Evolutionary conservation across 37 sponge, comb jelly and placozoan genomes (phyloP), one percentile per base, ranked within the genome.

Genomic region (Geodia barretti): DNA sequence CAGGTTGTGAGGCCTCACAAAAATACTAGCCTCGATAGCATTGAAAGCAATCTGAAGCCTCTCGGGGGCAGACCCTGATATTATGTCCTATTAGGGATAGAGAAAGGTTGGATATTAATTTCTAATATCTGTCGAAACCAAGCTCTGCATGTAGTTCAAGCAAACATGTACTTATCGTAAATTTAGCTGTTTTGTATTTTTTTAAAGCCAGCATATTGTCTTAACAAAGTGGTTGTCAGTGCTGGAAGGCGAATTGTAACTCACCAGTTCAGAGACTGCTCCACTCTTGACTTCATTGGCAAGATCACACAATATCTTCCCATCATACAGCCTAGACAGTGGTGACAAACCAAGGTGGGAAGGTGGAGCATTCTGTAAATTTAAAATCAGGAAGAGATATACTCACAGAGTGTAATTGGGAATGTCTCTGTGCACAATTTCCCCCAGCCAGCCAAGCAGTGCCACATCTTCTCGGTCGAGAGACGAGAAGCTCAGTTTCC

Each of bases 311-410:
- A 94, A 84, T 19, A 91, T 65, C 19, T 23, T 70, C 0, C 89
- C 94, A 87, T 94, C 94, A 29, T 72, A 68, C 31, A 94, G 62
- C 62, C 94, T 94, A 65, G 0, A 78, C n/a, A n/a, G n/a, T n/a
- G n/a, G n/a, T n/a, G n/a, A n/a, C n/a, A n/a, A n/a, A n/a, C n/a
- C n/a, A 58, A 58, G 43, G 5, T 73, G 21, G n/a, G 41, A 26
- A 25, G 17, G 9, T 70, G 19, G n/a, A 26, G n/a, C 30, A 66
- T 28, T 66, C 25, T 26, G 8, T 24, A 73, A 31, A 2, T 25
- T 2, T 4, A 76, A 26, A 36, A 1, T 59, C 30, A 42, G 26
- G 60, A 28, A 47, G 29, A 70, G 21, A 39, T 35, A 5, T 30
- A 62, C 84, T 81, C 71, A 91, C 92, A n/a, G 31, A 35, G 83